Conservation (phyloP, 2,113 vertebrate genomes). For the Odocoileus hemionus region DNA sequence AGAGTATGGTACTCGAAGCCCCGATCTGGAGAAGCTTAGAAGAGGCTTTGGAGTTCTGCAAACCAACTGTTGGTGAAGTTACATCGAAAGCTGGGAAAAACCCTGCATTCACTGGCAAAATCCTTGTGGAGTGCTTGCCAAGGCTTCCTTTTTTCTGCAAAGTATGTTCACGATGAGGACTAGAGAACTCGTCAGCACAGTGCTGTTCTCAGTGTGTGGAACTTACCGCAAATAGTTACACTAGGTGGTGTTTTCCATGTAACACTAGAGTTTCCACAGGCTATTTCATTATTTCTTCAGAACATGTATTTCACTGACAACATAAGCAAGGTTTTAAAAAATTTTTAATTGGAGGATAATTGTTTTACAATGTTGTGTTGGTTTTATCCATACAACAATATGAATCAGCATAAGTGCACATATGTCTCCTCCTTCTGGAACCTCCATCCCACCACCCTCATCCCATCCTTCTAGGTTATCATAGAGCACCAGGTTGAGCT, state of each 20-base stretch:
- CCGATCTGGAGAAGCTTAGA: background rate
- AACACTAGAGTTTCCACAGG: background rate
- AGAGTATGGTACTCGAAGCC: background rate
- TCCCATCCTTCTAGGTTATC: background rate
- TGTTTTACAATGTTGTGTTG: background rate
- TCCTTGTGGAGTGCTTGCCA: background rate
- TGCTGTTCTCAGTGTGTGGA: background rate
- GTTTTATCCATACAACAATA: background rate
- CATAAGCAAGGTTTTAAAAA: background rate
- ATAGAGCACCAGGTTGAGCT: background rate
- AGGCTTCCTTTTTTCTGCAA: background rate
- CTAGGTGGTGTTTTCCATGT: background rate
- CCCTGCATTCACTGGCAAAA: background rate
- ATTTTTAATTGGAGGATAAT: background rate
- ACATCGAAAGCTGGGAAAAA: background rate
- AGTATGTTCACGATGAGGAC: background rate
- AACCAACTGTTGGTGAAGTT: background rate
- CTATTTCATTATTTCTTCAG: background rate
- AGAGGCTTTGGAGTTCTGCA: background rate
- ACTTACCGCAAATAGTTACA: background rate
- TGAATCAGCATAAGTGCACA: background rate
- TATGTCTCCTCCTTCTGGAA: background rate
- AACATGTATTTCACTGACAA: background rate
- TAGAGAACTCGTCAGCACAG: background rate
- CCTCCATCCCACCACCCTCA: background rate